Conservation (phyloP, 2,797 vertebrate genomes). For the Lutjanus argentimaculatus region DNA sequence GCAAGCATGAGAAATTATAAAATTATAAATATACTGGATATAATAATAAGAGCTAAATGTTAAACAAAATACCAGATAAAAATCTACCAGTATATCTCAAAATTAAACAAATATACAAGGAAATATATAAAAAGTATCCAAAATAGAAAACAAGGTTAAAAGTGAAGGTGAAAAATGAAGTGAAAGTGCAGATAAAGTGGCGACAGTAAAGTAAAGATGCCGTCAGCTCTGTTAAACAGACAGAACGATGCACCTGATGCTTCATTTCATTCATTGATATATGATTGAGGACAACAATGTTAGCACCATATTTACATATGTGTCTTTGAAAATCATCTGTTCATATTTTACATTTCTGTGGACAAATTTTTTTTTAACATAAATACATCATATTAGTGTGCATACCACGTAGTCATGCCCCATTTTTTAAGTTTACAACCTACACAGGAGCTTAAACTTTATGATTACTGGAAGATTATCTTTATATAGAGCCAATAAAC, state of each 20-base stretch:
- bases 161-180: no score
- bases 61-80: no score
- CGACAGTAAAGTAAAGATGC: no score
- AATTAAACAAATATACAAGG: no score
- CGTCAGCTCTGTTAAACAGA: no score
- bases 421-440: not conserved
- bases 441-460: not conserved
- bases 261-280: not conserved
- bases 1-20: no score
- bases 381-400: not conserved
- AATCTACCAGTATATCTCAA: no score
- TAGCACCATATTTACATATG: not conserved
- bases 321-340: not conserved
- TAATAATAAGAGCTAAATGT: no score
- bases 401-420: not conserved
- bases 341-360: not conserved
- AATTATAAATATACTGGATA: no score
- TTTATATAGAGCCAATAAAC: conserved; percentile 30
- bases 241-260: not conserved
- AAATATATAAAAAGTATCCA: no score
- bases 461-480: not conserved
- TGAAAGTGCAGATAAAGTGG: no score
- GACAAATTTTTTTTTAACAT: not conserved
- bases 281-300: not conserved
- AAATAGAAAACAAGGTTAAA: no score